Evolutionary conservation across 2,797 vertebrate genomes (phyloP), one percentile per base, ranked within the genome.

Genomic region (Pseudomugil gertrudae): DNA sequence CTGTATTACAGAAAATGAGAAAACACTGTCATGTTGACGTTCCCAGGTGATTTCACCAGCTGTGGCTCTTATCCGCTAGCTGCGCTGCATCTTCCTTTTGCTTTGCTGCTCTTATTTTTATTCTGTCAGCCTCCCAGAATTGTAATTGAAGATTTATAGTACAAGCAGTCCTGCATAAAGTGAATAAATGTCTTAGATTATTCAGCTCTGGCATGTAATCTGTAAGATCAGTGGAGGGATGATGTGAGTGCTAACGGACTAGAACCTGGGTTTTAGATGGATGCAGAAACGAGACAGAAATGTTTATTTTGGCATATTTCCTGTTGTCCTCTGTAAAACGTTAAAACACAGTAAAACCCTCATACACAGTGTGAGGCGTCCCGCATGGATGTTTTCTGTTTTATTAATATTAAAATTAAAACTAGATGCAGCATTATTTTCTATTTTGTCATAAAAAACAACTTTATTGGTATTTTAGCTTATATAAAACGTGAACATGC

Each of bases 11-110:
- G 63, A 77, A 73, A 80, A 83, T 79, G 61, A 72, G 35, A 79
- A 27, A 74, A 59, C 69, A 36, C 65, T 29, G 69, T 76, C 6
- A 14, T 72, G 75, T 60, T 8, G 59, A 55, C 47, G 67, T 69
- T 85, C 85, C 80, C 86, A 81, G 79, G 83, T 86, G 86, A 84
- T 68, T 86, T 87, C 68, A 61, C 74, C 85, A 86, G 85, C 83
- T 86, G 80, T 67, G 76, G 68, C 77, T 80, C 79, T 83, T 52
- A 76, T 81, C 69, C 75, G 58, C 62, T 29, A 69, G 64, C 83
- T 70, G 63, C 74, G 66, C 83, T 67, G 84, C 76, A 27, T 69
- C 66, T 81, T 82, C 72, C 59, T 72, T 59, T 81, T 63, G 56
- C 50, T 85, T 72, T 78, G 51, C 67, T 40, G 57, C 67, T 78